Percentiles rank a stretch among this genome's conserved stretches.
phyloP scores from a whole-genome alignment of 2,797 vertebrate species.

The Rhinichthys osculus region DNA sequence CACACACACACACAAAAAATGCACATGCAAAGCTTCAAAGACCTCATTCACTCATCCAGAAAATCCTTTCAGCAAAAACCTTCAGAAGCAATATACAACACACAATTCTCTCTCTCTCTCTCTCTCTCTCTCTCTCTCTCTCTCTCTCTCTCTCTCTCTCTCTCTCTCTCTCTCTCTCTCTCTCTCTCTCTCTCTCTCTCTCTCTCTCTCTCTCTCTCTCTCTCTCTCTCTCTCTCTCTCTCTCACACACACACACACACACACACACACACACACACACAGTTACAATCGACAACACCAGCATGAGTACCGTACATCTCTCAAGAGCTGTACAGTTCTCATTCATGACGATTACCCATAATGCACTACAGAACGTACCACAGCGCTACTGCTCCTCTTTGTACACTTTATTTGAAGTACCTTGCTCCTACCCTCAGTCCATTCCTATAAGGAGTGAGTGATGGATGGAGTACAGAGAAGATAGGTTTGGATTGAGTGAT shows the following conservation, averaged over 20 bases:
- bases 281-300: background rate
- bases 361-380: slow-evolving; percentile 7
- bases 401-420: slow-evolving; percentile 51
- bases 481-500: slow-evolving; percentile 71
- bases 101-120: background rate
- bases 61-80: background rate
- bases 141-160: no score
- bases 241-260: background rate
- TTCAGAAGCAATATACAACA: background rate
- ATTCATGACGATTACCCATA: slow-evolving; percentile 30
- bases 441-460: slow-evolving; percentile 43
- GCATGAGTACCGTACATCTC: background rate
- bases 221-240: no score
- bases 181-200: no score
- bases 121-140: no score
- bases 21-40: background rate
- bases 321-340: slow-evolving; percentile 12
- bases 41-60: background rate
- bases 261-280: background rate
- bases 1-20: background rate
- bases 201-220: no score
- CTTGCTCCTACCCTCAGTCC: background rate
- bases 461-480: slow-evolving; percentile 64
- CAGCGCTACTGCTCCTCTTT: slow-evolving; percentile 51
- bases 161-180: no score